These are phyloP conservation scores for Odocoileus hemionus DNA, from an alignment of 2,113 vertebrate genomes.

Conservation along the genomic window DNA sequence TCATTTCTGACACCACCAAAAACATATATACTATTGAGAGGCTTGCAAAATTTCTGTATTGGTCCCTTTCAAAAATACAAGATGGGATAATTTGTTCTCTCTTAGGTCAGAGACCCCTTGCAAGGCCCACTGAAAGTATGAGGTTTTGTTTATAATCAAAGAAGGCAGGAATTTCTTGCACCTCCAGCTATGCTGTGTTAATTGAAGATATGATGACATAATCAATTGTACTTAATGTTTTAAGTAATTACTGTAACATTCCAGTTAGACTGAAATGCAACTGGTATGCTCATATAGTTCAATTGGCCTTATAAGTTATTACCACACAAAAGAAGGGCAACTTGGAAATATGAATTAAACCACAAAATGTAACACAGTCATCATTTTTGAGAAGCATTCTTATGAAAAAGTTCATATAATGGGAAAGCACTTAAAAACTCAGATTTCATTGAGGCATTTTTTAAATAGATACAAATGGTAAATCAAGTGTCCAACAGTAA, in stretches of 20 bases:
- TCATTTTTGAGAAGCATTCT: neutral
- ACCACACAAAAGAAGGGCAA: neutral
- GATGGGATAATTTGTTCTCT: neutral
- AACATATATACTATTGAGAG: neutral
- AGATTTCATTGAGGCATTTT: neutral
- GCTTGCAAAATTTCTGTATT: neutral
- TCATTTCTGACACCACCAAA: conserved; percentile 25
- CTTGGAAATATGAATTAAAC: neutral
- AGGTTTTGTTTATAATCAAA: neutral
- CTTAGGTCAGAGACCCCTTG: neutral
- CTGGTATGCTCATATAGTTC: neutral
- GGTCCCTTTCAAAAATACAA: neutral
- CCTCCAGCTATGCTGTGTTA: neutral
- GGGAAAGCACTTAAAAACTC: neutral
- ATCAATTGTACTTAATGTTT: neutral
- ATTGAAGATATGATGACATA: neutral
- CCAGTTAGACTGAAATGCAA: neutral
- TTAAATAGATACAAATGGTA: neutral
- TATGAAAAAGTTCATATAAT: neutral
- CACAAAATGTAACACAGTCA: neutral
- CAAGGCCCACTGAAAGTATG: neutral
- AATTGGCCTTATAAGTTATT: neutral
- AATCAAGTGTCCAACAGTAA: neutral
- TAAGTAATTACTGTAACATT: neutral
- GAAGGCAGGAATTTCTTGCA: neutral